phyloP scores from a whole-genome alignment of 2,888 invertebrate genomes.

The Dioctria rufipes region DNA sequence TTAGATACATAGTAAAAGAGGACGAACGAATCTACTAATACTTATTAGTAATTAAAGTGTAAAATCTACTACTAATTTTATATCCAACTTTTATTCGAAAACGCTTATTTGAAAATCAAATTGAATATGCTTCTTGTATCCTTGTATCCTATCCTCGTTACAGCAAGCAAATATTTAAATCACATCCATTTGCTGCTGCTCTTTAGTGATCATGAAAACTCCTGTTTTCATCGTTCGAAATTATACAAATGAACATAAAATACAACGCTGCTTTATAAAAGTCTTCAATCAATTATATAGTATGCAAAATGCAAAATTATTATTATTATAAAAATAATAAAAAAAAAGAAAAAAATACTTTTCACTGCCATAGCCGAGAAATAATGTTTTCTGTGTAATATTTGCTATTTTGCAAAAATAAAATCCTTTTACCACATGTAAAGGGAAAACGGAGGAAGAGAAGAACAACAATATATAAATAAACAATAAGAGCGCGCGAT shows the following conservation, averaged over 20 bases:
- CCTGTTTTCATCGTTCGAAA: no score
- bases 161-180: no score
- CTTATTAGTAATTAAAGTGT: no score
- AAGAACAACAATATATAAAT: background rate
- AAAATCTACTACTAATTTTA: no score
- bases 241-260: background rate
- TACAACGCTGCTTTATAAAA: conserved; percentile 13
- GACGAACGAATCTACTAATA: no score
- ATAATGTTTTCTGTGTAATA: conserved; percentile 24
- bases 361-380: conserved; percentile 44
- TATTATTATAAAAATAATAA: conserved; percentile 16
- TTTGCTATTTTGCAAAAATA: conserved; percentile 27
- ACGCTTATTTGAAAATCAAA: no score
- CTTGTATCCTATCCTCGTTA: no score
- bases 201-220: no score
- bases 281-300: conserved; percentile 39
- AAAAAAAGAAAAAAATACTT: background rate
- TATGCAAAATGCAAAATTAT: conserved; percentile 13
- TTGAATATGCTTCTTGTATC: no score
- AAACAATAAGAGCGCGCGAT: background rate
- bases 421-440: background rate
- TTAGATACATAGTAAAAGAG: no score
- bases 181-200: no score
- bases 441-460: background rate
- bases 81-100: no score